Base-by-base conservation (phyloP, 2,888 invertebrate species). In the Drosophila bunnanda region DNA sequence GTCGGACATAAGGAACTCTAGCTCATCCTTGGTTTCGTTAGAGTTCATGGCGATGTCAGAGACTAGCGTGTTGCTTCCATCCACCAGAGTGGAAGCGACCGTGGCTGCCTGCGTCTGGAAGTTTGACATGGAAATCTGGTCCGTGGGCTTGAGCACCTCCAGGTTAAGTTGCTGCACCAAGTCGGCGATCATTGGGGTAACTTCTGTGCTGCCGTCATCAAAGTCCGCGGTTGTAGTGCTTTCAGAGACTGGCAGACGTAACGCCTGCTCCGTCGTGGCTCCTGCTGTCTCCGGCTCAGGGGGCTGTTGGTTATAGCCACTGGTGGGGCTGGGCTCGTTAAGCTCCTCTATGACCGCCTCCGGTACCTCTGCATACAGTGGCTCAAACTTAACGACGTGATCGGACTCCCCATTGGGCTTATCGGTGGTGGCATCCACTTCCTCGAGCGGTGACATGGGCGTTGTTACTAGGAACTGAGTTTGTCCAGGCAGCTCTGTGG, bases 31-130 rank as follows among this genome's bases (percentile, higher is more conserved):
- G 2, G 90, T 90, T 58, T 92, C 90, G 20, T 89, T 90, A 4
- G 89, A 86, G 50, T 62, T 90, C 81, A 88, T 80, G 8, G 62
- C 66, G 1, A 80, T 30, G 34, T 90, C 86, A 6, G 79, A 56
- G 13, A 85, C 69, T 0, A 86, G 52, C 0, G 89, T 79, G 30
- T 81, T 85, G 25, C 79, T 85, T 64, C 89, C 91, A 56, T 91
- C 91, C 15, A 92, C 91, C 9, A 92, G 67, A 0, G 90, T 91
- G 17, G 93, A 93, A 12, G 93, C 93, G 0, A 92, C 89, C 0
- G 92, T 93, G 3, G 92, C 92, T 20, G 92, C 92, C 69, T 92
- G 92, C 3, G 89, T 89, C 65, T 91, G 90, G 75, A 91, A 92
- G 55, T 92, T 90, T 22, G 82, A 79, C 92, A 92, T 92, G 0